Evolutionary conservation across 2,888 invertebrate species (phyloP).

Genomic region (Eupsilia transversa): DNA sequence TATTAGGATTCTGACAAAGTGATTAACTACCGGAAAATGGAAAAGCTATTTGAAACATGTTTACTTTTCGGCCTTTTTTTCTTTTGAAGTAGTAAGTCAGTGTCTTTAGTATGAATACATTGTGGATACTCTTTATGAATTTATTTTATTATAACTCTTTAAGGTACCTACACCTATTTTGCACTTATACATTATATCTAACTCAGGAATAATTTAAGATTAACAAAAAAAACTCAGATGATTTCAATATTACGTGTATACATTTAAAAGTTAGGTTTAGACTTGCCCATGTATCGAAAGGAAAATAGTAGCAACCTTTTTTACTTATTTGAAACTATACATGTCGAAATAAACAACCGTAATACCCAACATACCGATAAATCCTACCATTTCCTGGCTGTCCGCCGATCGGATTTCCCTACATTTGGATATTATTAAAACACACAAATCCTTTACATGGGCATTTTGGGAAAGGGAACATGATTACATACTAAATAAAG

Average conservation of each 20-base stretch:
- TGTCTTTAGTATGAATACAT: constrained; percentile 40
- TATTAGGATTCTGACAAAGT: constrained; percentile 20
- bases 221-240: background rate
- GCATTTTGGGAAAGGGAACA: background rate
- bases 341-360: constrained; percentile 11
- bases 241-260: background rate
- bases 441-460: background rate
- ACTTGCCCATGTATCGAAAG: background rate
- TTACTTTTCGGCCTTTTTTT: constrained; percentile 20
- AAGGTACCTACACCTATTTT: background rate
- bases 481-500: constrained; percentile 8
- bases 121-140: background rate
- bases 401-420: constrained; percentile 10
- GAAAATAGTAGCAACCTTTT: background rate
- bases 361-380: constrained; percentile 13
- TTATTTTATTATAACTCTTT: background rate
- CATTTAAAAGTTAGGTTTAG: background rate
- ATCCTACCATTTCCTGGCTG: constrained; percentile 12
- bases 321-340: background rate
- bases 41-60: constrained; percentile 36
- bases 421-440: constrained; percentile 15
- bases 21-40: constrained; percentile 31
- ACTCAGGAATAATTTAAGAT: too few species aligned
- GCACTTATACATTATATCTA: background rate
- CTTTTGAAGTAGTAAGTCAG: constrained; percentile 9